phyloP scores from a whole-genome alignment of 2,797 vertebrate species.

The Pangasius sanitwongsei region DNA sequence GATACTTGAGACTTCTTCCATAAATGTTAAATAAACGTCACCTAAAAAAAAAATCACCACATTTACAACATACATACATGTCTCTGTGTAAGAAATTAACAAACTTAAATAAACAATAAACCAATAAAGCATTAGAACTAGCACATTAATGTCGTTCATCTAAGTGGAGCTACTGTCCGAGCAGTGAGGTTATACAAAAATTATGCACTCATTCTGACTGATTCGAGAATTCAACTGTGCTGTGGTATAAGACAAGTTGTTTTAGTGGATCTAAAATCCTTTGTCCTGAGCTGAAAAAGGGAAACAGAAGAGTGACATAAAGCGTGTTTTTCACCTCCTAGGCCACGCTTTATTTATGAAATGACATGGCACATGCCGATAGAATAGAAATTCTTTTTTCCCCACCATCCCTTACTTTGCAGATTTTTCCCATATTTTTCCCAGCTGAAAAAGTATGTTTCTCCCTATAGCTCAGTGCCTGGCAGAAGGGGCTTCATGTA shows the following conservation, averaged over 20 bases:
- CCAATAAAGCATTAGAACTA: not conserved
- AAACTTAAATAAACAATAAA: not conserved
- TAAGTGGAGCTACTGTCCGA: not conserved
- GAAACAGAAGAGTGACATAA: constrained; percentile 50
- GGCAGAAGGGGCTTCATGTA: constrained; percentile 27
- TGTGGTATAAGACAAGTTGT: constrained; percentile 68
- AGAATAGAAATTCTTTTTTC: not conserved
- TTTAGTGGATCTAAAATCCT: constrained; percentile 70
- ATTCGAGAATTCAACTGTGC: not conserved
- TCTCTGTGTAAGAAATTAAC: not conserved
- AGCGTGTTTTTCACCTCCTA: constrained; percentile 58
- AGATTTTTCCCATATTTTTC: constrained; percentile 33
- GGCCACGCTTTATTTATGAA: constrained; percentile 61
- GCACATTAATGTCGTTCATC: not conserved
- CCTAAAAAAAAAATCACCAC: not conserved
- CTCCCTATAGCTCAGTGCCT: constrained; percentile 25
- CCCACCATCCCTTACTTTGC: constrained; percentile 15
- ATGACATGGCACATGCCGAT: constrained; percentile 19
- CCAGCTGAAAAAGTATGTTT: constrained; percentile 42
- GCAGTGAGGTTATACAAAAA: not conserved
- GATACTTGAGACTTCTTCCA: not conserved
- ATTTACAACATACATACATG: not conserved
- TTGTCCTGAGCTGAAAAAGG: constrained; percentile 67
- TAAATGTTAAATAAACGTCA: not conserved
- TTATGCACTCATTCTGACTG: too few species aligned